phyloP scores from a whole-genome alignment of 2,888 invertebrate species.

The Eumacrocentrus americanus region DNA sequence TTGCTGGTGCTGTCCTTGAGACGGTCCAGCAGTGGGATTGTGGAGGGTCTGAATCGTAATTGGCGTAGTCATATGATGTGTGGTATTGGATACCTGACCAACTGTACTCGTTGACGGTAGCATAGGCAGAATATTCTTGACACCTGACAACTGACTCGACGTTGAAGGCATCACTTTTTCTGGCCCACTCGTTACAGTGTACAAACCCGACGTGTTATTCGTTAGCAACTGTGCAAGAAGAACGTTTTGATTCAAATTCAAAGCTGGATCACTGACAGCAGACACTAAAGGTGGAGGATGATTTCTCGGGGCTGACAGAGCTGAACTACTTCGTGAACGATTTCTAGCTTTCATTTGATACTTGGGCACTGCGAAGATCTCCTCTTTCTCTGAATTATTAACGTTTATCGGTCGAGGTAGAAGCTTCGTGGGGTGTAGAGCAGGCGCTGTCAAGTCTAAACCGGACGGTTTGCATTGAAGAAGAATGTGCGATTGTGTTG shows the following conservation, averaged over 20 bases:
- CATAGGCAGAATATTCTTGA: constrained; percentile 64
- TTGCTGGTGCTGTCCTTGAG: constrained; percentile 38
- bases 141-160: constrained; percentile 52
- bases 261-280: constrained; percentile 78
- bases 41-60: constrained; percentile 61
- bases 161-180: constrained; percentile 55
- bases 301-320: constrained; percentile 61
- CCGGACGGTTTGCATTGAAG: constrained; percentile 54
- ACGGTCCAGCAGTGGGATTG: constrained; percentile 44
- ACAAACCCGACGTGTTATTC: constrained; percentile 64
- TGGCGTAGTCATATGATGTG: constrained; percentile 62
- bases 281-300: constrained; percentile 72
- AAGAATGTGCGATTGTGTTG: constrained; percentile 50
- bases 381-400: constrained; percentile 50
- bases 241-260: constrained; percentile 73
- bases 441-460: constrained; percentile 53
- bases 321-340: constrained; percentile 67
- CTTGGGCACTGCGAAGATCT: constrained; percentile 63
- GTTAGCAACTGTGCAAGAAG: constrained; percentile 84
- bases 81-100: constrained; percentile 44
- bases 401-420: constrained; percentile 45
- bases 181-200: constrained; percentile 63
- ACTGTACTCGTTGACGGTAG: constrained; percentile 62
- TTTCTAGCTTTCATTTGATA: constrained; percentile 61
- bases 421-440: constrained; percentile 52